phyloP scores from a whole-genome alignment of 2,888 invertebrate genomes.

The Bugulina stolonifera region DNA sequence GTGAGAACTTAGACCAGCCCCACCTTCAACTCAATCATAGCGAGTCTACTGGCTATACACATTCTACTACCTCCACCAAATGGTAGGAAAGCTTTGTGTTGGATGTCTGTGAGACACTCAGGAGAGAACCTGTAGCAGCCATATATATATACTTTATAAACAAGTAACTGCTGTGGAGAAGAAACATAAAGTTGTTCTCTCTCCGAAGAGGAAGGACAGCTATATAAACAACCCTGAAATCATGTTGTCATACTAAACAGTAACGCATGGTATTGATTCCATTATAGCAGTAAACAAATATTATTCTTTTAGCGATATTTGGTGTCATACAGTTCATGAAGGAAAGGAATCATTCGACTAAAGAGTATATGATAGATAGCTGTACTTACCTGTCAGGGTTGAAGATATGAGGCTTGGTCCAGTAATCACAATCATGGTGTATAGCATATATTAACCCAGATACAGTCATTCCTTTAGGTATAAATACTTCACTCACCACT shows the following conservation, averaged over 20 bases:
- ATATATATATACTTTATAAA: too few relatives aligned
- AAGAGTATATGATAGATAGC: too few relatives aligned
- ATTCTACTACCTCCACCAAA: conserved; percentile 29
- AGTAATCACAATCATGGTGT: conserved; percentile 30
- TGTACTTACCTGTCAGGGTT: conserved; percentile 31
- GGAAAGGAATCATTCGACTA: too few relatives aligned
- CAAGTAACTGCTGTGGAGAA: too few relatives aligned
- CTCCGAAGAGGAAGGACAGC: too few relatives aligned
- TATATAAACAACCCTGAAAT: too few relatives aligned
- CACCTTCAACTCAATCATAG: conserved; percentile 27
- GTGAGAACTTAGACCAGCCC: neutral
- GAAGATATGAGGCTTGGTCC: conserved; percentile 31
- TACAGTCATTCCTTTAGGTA: conserved; percentile 29
- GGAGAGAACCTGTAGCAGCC: neutral
- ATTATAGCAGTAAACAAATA: too few relatives aligned
- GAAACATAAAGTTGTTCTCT: too few relatives aligned
- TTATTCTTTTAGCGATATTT: too few relatives aligned
- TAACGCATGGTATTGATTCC: too few relatives aligned
- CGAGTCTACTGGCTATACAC: conserved; percentile 28
- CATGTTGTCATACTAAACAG: too few relatives aligned
- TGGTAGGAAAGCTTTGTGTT: conserved; percentile 26
- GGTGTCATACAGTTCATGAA: too few relatives aligned
- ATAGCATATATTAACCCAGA: conserved; percentile 28
- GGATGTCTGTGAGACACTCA: neutral
- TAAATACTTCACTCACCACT: conserved; percentile 22